Conservation (phyloP, 2,888 invertebrate genomes). For the Mythimna vitellina region DNA sequence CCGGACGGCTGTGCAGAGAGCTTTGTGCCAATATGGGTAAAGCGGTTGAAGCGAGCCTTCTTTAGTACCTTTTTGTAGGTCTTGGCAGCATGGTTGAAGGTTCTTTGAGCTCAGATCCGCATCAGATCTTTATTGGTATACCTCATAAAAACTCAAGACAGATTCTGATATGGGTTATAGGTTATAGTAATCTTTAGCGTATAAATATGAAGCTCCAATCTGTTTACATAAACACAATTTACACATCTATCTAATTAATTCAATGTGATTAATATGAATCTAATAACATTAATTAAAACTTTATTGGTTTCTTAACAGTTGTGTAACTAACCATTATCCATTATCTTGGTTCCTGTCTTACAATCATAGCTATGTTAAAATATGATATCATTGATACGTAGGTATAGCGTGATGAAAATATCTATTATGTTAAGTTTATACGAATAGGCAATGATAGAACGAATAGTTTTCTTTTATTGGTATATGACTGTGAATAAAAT, state of each 20-base stretch:
- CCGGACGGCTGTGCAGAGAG: no score
- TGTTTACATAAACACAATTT: conserved; percentile 48
- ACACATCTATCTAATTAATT: conserved; percentile 50
- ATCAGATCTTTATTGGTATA: no score
- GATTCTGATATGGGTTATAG: conserved; percentile 8
- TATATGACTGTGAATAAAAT: conserved; percentile 1
- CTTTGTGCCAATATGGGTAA: no score
- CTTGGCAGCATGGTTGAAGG: no score
- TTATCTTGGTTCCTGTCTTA: conserved; percentile 38
- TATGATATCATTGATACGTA: conserved; percentile 51
- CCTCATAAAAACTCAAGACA: no score
- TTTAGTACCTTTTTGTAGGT: no score
- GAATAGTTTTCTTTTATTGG: conserved; percentile 1
- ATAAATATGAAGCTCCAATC: conserved; percentile 23
- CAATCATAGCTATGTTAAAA: conserved; percentile 31
- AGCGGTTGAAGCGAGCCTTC: no score
- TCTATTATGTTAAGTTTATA: conserved; percentile 18
- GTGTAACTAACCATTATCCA: conserved; percentile 55
- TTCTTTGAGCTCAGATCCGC: no score
- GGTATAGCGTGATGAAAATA: not conserved
- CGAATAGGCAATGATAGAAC: not conserved
- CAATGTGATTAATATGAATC: conserved; percentile 46
- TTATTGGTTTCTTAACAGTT: conserved; percentile 42
- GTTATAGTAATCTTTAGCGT: conserved; percentile 21
- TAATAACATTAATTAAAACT: conserved; percentile 56